A percentile compares a stretch with the other conserved stretches of the same genome.
Conservation (phyloP, 2,113 vertebrate species). For the Emydocephalus ijimae region DNA sequence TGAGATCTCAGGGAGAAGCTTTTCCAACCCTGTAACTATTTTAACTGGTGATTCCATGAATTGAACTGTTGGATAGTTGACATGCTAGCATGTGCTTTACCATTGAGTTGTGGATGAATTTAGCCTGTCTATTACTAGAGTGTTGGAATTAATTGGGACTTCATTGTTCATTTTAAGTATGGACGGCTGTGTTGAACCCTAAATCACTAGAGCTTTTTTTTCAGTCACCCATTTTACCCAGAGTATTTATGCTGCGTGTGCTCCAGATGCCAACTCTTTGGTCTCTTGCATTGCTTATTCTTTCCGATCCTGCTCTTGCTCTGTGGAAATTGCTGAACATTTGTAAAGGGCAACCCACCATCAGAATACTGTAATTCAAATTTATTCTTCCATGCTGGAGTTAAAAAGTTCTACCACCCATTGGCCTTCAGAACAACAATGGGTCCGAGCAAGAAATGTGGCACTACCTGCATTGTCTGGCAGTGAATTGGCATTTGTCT, state of each 20-base stretch:
- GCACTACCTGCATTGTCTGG: neutral
- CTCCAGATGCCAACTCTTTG: slow-evolving; percentile 43
- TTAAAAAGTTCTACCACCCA: fast-evolving
- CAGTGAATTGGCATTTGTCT: neutral
- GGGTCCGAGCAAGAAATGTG: neutral
- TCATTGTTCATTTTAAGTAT: neutral
- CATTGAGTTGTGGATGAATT: neutral
- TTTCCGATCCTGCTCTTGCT: slow-evolving; percentile 39
- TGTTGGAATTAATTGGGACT: neutral
- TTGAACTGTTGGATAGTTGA: neutral
- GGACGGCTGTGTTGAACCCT: neutral
- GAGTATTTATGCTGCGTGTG: slow-evolving; percentile 55
- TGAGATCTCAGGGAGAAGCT: neutral
- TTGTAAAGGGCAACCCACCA: slow-evolving; percentile 29
- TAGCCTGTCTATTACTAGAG: neutral
- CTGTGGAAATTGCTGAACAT: slow-evolving; percentile 37
- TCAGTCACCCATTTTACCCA: slow-evolving; percentile 1
- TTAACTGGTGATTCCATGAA: neutral
- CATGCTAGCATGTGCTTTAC: neutral
- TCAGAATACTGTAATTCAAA: slow-evolving; percentile 3
- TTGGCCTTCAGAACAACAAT: fast-evolving
- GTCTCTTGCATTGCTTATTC: slow-evolving; percentile 5
- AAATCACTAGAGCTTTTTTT: neutral
- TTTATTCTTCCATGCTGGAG: neutral
- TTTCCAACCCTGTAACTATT: neutral